Conservation (phyloP, 2,113 vertebrate genomes). For the Nyctereutes procyonoides region DNA sequence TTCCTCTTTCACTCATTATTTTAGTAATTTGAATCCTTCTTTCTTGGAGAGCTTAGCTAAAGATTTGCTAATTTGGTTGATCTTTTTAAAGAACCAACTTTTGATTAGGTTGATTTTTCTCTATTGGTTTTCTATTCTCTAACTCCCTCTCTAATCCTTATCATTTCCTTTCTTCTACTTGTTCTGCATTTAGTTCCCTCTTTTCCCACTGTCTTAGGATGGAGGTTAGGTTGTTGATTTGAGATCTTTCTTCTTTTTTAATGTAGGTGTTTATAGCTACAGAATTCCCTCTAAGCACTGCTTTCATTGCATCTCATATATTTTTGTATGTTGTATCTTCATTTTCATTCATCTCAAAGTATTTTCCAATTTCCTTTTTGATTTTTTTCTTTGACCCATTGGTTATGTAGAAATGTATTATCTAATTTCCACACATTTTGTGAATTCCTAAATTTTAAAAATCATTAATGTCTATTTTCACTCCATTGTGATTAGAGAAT, state of each 20-base stretch:
- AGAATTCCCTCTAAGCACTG: background rate
- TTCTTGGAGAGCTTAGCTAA: background rate
- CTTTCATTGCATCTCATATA: background rate
- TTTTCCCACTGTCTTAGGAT: background rate
- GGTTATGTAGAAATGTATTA: background rate
- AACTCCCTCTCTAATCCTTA: background rate
- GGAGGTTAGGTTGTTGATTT: background rate
- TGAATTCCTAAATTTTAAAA: too few species aligned
- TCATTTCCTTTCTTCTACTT: background rate
- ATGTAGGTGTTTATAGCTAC: background rate
- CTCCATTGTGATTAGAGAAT: too few species aligned
- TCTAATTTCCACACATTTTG: background rate
- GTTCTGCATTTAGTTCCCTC: background rate
- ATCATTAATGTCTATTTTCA: too few species aligned
- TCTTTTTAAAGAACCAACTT: constrained; percentile 10
- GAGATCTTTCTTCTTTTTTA: background rate
- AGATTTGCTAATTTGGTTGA: background rate
- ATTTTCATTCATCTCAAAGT: background rate
- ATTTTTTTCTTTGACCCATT: background rate
- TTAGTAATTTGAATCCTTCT: background rate
- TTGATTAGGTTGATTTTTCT: background rate
- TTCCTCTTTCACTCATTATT: background rate
- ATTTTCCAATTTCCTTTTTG: background rate
- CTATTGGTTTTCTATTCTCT: background rate
- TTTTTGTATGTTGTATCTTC: background rate